These are phyloP conservation scores for Thaumetopoea pityocampa DNA, from an alignment of 1,140 invertebrate genomes.

Conservation along the genomic window DNA sequence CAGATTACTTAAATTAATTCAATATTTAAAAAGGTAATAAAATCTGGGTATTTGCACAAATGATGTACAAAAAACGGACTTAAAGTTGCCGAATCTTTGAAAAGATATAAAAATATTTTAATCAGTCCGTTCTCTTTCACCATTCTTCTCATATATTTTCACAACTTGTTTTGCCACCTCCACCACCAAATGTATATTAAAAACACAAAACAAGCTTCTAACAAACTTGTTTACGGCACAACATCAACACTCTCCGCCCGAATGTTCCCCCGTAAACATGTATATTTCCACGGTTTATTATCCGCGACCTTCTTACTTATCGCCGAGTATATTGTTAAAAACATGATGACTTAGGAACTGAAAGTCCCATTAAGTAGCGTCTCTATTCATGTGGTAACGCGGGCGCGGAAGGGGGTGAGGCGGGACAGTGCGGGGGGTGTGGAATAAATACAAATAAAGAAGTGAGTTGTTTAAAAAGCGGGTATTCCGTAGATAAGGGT, in stretches of 20 bases:
- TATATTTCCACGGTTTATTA: slow-evolving; percentile 63
- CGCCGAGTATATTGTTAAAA: slow-evolving; percentile 62
- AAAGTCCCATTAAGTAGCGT: slow-evolving; percentile 70
- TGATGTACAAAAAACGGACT: no score
- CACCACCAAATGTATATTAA: slow-evolving; percentile 22
- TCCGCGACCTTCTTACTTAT: slow-evolving; percentile 68
- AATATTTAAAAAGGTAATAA: no score
- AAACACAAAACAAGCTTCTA: slow-evolving; percentile 27
- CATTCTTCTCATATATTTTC: slow-evolving; percentile 13
- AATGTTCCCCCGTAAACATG: slow-evolving; percentile 38
- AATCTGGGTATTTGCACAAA: no score
- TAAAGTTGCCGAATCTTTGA: no score
- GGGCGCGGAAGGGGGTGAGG: slow-evolving; percentile 29
- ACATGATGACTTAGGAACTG: slow-evolving; percentile 73
- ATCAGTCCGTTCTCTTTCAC: no score
- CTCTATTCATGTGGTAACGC: slow-evolving; percentile 67
- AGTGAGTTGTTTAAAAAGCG: slow-evolving; percentile 74
- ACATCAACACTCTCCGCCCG: slow-evolving; percentile 42
- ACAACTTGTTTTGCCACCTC: slow-evolving; percentile 24
- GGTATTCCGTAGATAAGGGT: slow-evolving; percentile 70
- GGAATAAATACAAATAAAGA: slow-evolving; percentile 65
- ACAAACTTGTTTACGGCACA: slow-evolving; percentile 38
- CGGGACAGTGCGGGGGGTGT: slow-evolving; percentile 22
- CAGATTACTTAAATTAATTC: no score
- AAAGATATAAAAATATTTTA: no score